phyloP scores from a whole-genome alignment of 2,888 invertebrate species.

The Ichneumoninae sp. region DNA sequence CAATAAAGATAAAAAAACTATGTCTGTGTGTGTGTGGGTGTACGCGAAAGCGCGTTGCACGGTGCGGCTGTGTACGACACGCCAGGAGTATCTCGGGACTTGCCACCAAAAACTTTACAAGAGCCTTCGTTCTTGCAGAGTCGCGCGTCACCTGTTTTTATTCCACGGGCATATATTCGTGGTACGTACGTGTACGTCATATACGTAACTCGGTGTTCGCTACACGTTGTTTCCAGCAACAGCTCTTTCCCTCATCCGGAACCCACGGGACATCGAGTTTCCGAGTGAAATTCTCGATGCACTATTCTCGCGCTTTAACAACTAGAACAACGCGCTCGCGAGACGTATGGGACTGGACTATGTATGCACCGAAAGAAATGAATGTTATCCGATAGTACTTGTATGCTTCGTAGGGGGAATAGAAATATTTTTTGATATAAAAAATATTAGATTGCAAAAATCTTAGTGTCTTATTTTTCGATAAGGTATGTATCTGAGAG shows the following conservation, averaged over 20 bases:
- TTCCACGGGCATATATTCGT: slow-evolving; percentile 37
- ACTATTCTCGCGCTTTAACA: slow-evolving; percentile 1
- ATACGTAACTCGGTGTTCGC: slow-evolving; percentile 1
- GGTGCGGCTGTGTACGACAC: slow-evolving; percentile 13
- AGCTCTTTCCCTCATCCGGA: slow-evolving; percentile 1
- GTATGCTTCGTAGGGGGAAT: not conserved
- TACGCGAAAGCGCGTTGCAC: not conserved
- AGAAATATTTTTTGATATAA: not conserved
- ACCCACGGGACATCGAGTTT: slow-evolving; percentile 28
- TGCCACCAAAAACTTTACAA: slow-evolving; percentile 60
- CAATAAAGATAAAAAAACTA: slow-evolving; percentile 44
- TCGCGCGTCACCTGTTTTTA: slow-evolving; percentile 60
- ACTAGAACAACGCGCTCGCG: not conserved
- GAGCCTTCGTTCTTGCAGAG: slow-evolving; percentile 55
- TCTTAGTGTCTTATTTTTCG: no score
- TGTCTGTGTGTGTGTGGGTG: not conserved
- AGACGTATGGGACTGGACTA: not conserved
- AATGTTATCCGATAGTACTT: not conserved
- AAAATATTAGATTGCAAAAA: not conserved
- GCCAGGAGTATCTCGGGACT: slow-evolving; percentile 32
- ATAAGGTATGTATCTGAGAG: not conserved
- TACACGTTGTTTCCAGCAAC: slow-evolving; percentile 8
- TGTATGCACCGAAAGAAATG: not conserved
- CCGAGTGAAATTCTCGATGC: slow-evolving; percentile 42
- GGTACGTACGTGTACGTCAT: slow-evolving; percentile 36